These are phyloP conservation scores for Marronus borbonicus DNA, from an alignment of 2,888 invertebrate species.

Conservation along the genomic window DNA sequence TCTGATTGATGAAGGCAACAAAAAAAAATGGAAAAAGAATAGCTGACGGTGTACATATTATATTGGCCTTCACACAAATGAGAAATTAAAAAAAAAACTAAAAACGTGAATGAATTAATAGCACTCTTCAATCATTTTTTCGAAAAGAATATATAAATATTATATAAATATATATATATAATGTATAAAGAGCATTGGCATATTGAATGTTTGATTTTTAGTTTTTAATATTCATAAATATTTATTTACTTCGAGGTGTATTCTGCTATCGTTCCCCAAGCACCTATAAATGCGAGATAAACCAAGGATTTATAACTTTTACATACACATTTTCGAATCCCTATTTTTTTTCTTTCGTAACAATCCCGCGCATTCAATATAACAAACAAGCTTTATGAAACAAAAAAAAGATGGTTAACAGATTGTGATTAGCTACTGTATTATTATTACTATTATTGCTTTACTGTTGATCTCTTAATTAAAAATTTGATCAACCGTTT, in stretches of 20 bases:
- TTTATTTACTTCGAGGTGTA: background rate
- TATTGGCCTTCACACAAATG: constrained; percentile 49
- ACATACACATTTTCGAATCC: background rate
- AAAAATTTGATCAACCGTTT: constrained; percentile 40
- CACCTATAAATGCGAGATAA: no score
- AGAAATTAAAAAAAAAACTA: constrained; percentile 7
- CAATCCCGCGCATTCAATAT: constrained; percentile 57
- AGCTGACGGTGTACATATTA: constrained; percentile 53
- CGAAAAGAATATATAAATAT: constrained; percentile 14
- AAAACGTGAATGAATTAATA: background rate
- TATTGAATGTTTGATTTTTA: constrained; percentile 55
- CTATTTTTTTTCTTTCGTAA: background rate
- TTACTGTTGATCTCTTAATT: constrained; percentile 42
- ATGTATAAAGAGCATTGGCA: constrained; percentile 53
- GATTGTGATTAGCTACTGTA: constrained; percentile 49
- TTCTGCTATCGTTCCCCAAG: background rate
- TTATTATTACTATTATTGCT: constrained; percentile 32
- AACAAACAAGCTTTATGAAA: constrained; percentile 53
- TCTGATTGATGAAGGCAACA: constrained; percentile 27
- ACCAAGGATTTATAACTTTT: background rate
- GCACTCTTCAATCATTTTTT: constrained; percentile 38
- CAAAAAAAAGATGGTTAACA: constrained; percentile 46
- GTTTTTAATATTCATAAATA: constrained; percentile 22
- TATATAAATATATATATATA: constrained; percentile 38
- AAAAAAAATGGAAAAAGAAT: constrained; percentile 35